phyloP scores from a whole-genome alignment of 2,797 vertebrate genomes.

The Dermochelys coriacea region DNA sequence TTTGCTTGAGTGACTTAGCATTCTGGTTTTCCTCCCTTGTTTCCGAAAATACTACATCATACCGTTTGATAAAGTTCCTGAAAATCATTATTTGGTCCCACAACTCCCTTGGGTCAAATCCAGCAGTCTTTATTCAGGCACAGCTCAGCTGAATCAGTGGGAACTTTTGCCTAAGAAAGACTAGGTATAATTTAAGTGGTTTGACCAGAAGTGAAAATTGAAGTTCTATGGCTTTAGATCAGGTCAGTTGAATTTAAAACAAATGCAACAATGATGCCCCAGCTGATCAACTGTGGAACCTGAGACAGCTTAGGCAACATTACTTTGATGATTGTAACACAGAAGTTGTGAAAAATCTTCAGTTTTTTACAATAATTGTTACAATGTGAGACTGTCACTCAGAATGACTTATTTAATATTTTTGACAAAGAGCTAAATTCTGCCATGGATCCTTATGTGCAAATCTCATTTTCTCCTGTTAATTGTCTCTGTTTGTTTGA shows the following conservation, averaged over 20 bases:
- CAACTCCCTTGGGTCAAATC: conserved; percentile 22
- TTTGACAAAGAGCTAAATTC: not conserved
- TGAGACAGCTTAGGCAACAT: not conserved
- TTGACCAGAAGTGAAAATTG: not conserved
- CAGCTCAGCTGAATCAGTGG: conserved; percentile 5
- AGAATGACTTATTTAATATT: not conserved
- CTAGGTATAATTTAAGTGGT: not conserved
- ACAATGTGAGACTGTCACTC: not conserved
- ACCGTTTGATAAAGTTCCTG: conserved; percentile 22
- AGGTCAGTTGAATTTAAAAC: not conserved
- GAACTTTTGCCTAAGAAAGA: not conserved
- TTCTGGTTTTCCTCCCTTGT: conserved; percentile 51
- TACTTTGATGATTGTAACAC: not conserved
- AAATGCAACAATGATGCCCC: not conserved
- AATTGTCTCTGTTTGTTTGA: not conserved
- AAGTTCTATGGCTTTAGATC: not conserved
- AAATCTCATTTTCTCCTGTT: not conserved
- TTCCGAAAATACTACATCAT: conserved; percentile 30
- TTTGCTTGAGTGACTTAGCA: conserved; percentile 57
- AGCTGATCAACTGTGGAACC: not conserved
- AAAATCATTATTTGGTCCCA: conserved; percentile 59
- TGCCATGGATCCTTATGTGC: not conserved
- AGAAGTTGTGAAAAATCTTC: not conserved
- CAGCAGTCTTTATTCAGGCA: conserved; percentile 15
- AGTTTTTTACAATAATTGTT: not conserved